A percentile compares a stretch with the other conserved stretches of the same genome.
Evolutionary conservation across 2,797 vertebrate genomes (phyloP).

Genomic region (Hydrolagus colliei): DNA sequence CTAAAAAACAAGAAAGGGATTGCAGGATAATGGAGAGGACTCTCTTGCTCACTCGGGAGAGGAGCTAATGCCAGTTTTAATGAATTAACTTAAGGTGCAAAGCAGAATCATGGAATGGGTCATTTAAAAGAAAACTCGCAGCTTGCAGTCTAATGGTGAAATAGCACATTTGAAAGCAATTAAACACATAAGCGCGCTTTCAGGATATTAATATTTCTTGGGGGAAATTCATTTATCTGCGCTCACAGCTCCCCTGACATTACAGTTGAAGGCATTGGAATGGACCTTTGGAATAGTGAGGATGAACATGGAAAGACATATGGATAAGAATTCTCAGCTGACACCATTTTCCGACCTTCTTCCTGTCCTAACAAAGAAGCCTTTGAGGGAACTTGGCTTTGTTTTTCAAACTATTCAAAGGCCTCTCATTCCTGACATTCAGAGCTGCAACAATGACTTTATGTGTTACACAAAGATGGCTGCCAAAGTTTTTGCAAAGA

Average conservation of each 20-base stretch:
- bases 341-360: constrained; percentile 29
- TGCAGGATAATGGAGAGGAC: neutral
- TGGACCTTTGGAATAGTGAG: constrained; percentile 17
- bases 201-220: constrained; percentile 24
- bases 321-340: neutral
- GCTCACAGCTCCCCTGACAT: constrained; percentile 13
- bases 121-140: constrained; percentile 5
- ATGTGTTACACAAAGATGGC: constrained; percentile 18
- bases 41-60: neutral
- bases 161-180: constrained; percentile 23
- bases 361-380: constrained; percentile 39
- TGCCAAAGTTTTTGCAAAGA: neutral
- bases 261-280: constrained; percentile 26
- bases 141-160: constrained; percentile 1
- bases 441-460: neutral
- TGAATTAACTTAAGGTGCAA: constrained; percentile 1
- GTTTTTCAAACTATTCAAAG: constrained; percentile 32
- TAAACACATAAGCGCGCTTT: constrained; percentile 10
- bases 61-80: neutral
- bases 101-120: neutral
- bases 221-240: constrained; percentile 19
- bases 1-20: neutral
- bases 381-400: constrained; percentile 28
- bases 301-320: neutral
- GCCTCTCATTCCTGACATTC: constrained; percentile 32